Evolutionary conservation across 2,888 invertebrate genomes (phyloP).

Genomic region (Tuberolachnus salignus): DNA sequence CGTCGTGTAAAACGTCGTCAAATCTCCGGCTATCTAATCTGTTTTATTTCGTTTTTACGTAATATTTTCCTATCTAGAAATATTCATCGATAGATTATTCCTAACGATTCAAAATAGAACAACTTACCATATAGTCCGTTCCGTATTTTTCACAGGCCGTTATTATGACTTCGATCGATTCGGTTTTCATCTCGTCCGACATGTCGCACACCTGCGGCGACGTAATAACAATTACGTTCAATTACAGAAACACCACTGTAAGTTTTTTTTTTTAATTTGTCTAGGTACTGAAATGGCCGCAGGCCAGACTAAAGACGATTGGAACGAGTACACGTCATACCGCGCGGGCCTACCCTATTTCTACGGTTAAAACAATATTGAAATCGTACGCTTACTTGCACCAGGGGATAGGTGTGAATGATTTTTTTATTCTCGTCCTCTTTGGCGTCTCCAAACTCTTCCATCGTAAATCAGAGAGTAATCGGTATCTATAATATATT

Average conservation of each 20-base stretch:
- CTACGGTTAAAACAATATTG: not conserved
- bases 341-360: no score
- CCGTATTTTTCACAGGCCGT: conserved; percentile 92
- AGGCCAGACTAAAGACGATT: no score
- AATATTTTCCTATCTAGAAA: no score
- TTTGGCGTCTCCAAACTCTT: conserved; percentile 55
- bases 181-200: conserved; percentile 89
- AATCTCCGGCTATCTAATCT: no score
- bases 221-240: not conserved
- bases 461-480: conserved; percentile 23
- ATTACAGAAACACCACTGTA: no score
- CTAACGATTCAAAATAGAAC: no score
- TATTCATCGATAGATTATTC: no score
- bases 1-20: no score
- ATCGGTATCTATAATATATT: not conserved
- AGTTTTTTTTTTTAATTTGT: no score
- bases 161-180: conserved; percentile 87
- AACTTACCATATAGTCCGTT: conserved; percentile 80
- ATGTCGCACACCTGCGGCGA: conserved; percentile 83
- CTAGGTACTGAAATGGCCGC: no score
- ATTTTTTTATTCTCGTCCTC: conserved; percentile 70
- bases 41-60: no score
- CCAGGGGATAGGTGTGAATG: conserved; percentile 80
- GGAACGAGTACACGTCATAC: no score
- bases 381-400: conserved; percentile 69